Percentiles rank a stretch among this genome's conserved stretches.
These are phyloP conservation scores for Cerastis leucographa DNA, from an alignment of 2,888 invertebrate species.

Conservation along the genomic window DNA sequence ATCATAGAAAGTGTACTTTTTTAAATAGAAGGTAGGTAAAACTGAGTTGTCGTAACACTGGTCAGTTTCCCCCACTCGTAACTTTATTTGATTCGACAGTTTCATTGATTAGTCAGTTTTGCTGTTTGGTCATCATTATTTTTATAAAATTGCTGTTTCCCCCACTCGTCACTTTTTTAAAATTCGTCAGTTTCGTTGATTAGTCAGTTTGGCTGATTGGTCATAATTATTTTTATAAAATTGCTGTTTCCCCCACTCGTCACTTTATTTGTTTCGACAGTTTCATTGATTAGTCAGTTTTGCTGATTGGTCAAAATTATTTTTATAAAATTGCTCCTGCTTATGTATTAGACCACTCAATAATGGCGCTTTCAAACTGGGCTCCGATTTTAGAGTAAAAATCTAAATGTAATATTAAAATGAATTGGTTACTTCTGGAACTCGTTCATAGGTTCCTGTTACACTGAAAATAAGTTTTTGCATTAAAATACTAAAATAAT, in stretches of 20 bases:
- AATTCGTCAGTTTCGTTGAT: no score
- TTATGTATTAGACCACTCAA: conserved; percentile 44
- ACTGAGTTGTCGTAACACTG: not conserved
- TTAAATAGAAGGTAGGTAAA: not conserved
- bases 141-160: no score
- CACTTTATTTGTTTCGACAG: no score
- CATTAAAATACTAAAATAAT: conserved; percentile 56
- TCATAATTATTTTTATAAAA: not conserved
- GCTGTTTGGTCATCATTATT: no score
- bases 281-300: no score
- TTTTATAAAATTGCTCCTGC: conserved; percentile 36
- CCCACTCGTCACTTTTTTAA: no score
- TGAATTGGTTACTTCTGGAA: conserved; percentile 78
- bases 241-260: conserved; percentile 30
- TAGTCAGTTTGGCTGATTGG: no score
- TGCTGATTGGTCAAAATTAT: not conserved
- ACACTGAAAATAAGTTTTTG: conserved; percentile 61
- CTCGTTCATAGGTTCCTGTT: conserved; percentile 69
- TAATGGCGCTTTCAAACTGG: conserved; percentile 69
- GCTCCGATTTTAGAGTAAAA: conserved; percentile 75
- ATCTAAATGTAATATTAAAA: conserved; percentile 81
- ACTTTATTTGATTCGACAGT: no score
- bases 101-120: no score
- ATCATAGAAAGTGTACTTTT: not conserved
- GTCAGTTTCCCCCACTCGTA: no score